phyloP scores from a whole-genome alignment of 1,140 invertebrate genomes.

The Pinna nobilis region DNA sequence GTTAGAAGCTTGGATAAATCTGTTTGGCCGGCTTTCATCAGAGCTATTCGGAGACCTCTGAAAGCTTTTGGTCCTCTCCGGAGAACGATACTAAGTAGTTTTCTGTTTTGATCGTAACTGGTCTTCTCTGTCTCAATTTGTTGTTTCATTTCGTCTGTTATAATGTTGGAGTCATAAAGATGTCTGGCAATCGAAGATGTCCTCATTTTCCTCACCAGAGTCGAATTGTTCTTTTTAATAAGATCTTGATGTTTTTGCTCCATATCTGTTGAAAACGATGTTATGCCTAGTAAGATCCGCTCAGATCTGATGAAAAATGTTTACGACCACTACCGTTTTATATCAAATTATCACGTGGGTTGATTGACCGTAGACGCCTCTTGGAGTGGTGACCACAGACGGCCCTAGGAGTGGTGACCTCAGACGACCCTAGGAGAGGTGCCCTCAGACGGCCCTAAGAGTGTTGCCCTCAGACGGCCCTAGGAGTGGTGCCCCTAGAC shows the following conservation, averaged over 20 bases:
- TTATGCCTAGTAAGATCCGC: background rate
- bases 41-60: conserved; percentile 8
- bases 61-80: conserved; percentile 17
- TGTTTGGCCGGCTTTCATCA: conserved; percentile 23
- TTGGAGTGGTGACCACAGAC: conserved; percentile 8
- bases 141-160: conserved; percentile 19
- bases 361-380: background rate
- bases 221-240: conserved; percentile 12
- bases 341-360: background rate
- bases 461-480: conserved; percentile 13
- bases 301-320: conserved; percentile 19
- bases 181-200: conserved; percentile 6
- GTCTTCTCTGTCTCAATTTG: conserved; percentile 18
- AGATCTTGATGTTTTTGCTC: conserved; percentile 13
- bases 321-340: conserved; percentile 14
- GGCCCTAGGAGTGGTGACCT: background rate
- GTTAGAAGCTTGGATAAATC: conserved; percentile 12
- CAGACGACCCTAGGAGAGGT: conserved; percentile 8
- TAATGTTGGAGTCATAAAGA: conserved; percentile 13
- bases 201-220: conserved; percentile 8
- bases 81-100: conserved; percentile 9
- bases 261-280: conserved; percentile 4
- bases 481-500: conserved; percentile 11
- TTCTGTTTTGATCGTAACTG: conserved; percentile 21
- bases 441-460: conserved; percentile 3